Evolutionary conservation across 2,888 invertebrate species (phyloP).

Genomic region (Athalia circularis): DNA sequence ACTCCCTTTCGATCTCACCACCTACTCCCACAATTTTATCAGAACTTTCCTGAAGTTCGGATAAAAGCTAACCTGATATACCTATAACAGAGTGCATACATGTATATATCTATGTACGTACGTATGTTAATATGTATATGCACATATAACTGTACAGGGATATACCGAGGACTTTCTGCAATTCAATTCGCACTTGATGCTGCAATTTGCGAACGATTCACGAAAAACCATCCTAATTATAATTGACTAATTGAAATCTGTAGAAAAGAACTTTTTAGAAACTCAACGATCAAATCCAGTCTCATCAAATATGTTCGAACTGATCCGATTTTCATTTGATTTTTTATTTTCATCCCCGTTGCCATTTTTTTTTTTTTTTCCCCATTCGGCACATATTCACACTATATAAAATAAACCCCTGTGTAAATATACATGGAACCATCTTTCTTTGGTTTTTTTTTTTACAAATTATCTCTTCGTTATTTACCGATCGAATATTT

Average conservation of each 20-base stretch:
- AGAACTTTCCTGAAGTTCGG: not conserved
- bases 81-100: not conserved
- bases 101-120: not conserved
- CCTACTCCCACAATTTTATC: not conserved
- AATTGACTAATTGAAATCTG: conserved; percentile 31
- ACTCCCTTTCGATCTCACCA: conserved; percentile 2
- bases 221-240: not conserved
- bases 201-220: not conserved
- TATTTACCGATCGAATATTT: not conserved
- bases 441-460: not conserved
- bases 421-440: too few relatives aligned
- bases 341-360: too few relatives aligned
- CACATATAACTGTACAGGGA: not conserved
- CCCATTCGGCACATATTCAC: too few relatives aligned
- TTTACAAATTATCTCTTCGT: not conserved
- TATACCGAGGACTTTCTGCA: conserved; percentile 3
- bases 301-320: not conserved
- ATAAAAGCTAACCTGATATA: conserved; percentile 18
- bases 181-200: conserved; percentile 30
- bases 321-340: too few relatives aligned
- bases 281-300: not conserved
- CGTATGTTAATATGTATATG: not conserved
- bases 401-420: too few relatives aligned
- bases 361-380: too few relatives aligned
- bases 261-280: not conserved